Conservation (phyloP, 2,888 invertebrate species). For the Branchellion lobata region DNA sequence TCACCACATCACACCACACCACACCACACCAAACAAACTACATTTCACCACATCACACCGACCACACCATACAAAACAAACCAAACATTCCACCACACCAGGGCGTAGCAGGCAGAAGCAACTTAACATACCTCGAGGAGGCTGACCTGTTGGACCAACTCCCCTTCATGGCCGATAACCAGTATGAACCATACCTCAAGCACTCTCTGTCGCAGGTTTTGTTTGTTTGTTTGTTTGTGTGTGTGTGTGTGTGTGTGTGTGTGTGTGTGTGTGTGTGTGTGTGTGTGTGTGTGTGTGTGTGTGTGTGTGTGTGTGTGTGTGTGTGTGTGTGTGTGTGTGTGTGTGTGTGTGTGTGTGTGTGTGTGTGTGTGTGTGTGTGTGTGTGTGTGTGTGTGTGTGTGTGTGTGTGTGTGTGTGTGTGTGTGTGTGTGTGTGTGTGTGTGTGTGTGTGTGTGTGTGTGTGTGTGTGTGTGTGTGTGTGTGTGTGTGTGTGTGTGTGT, state of each 20-base stretch:
- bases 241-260: not conserved
- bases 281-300: no score
- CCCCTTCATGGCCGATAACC: not conserved
- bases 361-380: not conserved
- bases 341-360: not conserved
- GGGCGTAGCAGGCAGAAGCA: constrained; percentile 85
- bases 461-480: not conserved
- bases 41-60: no score
- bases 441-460: no score
- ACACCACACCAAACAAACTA: no score
- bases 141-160: constrained; percentile 27
- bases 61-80: no score
- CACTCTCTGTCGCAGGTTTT: not conserved
- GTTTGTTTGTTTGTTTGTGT: not conserved
- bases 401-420: constrained; percentile 19
- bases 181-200: not conserved
- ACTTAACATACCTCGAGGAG: constrained; percentile 76
- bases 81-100: no score
- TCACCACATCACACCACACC: no score
- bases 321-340: no score
- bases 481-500: not conserved
- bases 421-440: no score
- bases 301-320: no score
- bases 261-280: no score
- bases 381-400: not conserved